These are phyloP conservation scores for Stegodyphus mimosarum DNA, from an alignment of 1,140 invertebrate genomes.

Conservation along the genomic window DNA sequence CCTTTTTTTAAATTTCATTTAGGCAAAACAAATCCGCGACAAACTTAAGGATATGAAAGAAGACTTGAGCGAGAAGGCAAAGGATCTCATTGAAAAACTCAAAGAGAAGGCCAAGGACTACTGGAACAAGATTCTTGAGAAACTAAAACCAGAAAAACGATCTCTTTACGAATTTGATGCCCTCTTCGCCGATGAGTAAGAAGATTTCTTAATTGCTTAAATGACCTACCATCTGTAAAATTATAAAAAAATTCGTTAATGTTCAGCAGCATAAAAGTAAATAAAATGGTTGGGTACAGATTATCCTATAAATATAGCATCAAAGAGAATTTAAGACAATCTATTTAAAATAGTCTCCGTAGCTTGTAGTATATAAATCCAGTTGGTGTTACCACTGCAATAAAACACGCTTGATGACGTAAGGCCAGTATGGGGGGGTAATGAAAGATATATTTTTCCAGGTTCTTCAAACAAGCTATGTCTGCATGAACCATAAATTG, in stretches of 20 bases:
- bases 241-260: too few species aligned
- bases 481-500: too few species aligned
- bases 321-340: too few species aligned
- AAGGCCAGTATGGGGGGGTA: too few species aligned
- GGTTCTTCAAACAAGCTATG: too few species aligned
- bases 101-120: slow-evolving; percentile 17
- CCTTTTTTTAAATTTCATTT: background rate
- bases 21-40: slow-evolving; percentile 11
- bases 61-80: background rate
- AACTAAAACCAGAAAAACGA: background rate
- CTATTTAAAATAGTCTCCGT: too few species aligned
- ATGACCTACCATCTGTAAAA: background rate
- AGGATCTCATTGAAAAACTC: background rate
- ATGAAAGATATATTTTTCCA: too few species aligned
- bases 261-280: too few species aligned
- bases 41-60: slow-evolving; percentile 12
- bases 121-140: background rate
- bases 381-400: too few species aligned
- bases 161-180: background rate
- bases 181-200: slow-evolving; percentile 1
- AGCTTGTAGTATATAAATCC: too few species aligned
- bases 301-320: background rate
- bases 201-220: background rate
- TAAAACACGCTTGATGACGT: too few species aligned
- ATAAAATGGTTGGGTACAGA: too few species aligned